Evolutionary conservation across 2,797 vertebrate genomes (phyloP), one percentile per base, ranked within the genome.

Genomic region (Jordanella pulchra): DNA sequence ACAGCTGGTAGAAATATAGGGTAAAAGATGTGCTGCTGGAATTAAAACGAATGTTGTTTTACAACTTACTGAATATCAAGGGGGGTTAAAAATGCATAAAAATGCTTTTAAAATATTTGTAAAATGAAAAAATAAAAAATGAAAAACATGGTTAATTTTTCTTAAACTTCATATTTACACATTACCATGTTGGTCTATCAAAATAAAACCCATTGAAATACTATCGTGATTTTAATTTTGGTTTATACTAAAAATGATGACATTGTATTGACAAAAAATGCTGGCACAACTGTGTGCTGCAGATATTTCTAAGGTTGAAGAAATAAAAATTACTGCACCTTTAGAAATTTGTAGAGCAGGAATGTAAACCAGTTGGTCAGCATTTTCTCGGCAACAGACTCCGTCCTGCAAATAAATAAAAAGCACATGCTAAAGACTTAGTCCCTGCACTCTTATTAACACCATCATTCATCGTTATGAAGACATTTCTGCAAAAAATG

Each of bases 291-390:
- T 39, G 35, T 1, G n/a, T 21, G 56, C 18, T 61, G 21, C 5
- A n/a, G 23, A 42, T 7, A 39, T 12, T 17, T 28, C 15, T 48
- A 66, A 44, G 53, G 28, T 44, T 50, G 42, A 73, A 45, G 35
- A 44, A 15, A 61, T 18, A 64, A 71, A 45, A 23, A 14, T 90
- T 95, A 65, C 39, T 14, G 50, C 64, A 99, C 98, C 97, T 99
- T 99, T 51, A 99, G 95, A 87, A 99, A 99, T 88, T 99, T 99
- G 93, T 99, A 98, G 64, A 99, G 95, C 27, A 99, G 95, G 83
- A 99, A 99, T 0, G 98, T 99, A 84, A 99, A 99, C 98, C 98
- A 99, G 75, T 99, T 99, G 69, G 97, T 99, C 83, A 99, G 89
- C 97, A 99, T 99, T 89, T 99, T 99, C 92, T 99, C 98, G 23